Evolutionary conservation across 2,113 vertebrate species (phyloP), one percentile per base, ranked within the genome.

Genomic region (Reinhardtius hippoglossoides): DNA sequence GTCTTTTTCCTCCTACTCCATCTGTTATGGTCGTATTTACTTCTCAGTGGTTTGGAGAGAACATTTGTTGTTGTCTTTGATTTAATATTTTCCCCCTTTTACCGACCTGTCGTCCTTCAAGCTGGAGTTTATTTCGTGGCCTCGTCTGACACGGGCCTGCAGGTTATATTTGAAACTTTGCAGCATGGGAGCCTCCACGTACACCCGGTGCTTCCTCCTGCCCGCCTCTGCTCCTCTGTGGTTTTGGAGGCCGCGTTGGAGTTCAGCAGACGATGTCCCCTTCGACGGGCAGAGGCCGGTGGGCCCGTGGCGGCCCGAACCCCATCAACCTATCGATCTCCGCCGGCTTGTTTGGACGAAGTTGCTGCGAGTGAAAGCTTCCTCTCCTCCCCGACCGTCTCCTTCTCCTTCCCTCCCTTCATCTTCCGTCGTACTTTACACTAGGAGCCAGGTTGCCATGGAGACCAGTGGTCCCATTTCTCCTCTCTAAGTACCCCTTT

Each of bases 321-420:
- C 86, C 88, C 87, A 88, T 89, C 87, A 89, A 81, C 88, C 89
- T 84, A 87, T 88, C 48, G 86, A 91, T 89, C 83, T 82, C 18
- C 13, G 69, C 64, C 5, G 37, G 78, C 73, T 65, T 74, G 52
- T 71, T 80, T 67, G 75, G 74, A 68, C 7, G 40, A 80, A 24
- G 73, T 67, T 18, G 77, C 61, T 54, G 27, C 5, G 27, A 78
- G 78, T 74, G 4, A 63, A 67, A 67, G 16, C 50, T 23, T 48
- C 27, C 15, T 40, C 74, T 1, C 48, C 42, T 55, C 35, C 0
- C 52, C 24, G 27, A 0, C 55, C 65, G 42, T 7, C 71, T 42
- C 40, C 56, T 4, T 42, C 31, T n/a, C 31, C 31, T 8, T 24
- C 14, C 27, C 48, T 13, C 35, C 18, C 46, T 24, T 48, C 37